Evolutionary conservation across 35 echinoderm and acorn worm genomes (phyloP).

Genomic region (Nesometra sesokonis): DNA sequence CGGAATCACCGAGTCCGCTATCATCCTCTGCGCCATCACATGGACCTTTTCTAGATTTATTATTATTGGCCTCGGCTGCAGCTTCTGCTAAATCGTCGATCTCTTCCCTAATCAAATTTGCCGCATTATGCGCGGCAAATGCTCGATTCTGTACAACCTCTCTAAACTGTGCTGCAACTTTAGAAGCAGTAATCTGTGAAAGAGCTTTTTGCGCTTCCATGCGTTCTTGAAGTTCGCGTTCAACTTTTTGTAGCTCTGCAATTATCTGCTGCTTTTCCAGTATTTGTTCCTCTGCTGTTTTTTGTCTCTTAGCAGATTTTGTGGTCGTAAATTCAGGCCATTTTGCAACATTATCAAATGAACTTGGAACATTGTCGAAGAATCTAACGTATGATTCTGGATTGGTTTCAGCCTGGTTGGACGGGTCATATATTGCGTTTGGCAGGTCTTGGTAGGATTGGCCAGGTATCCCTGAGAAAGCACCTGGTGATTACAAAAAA

Average conservation of each 20-base stretch:
- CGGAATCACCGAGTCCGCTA: neutral
- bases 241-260: constrained; percentile 85
- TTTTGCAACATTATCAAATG: neutral
- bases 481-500: neutral
- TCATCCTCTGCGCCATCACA: neutral
- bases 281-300: constrained; percentile 82
- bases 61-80: neutral
- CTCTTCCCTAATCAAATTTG: neutral
- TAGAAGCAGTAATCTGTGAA: neutral
- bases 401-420: neutral
- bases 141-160: constrained; percentile 38
- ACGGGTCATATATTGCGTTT: neutral
- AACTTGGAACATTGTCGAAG: neutral
- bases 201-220: constrained; percentile 58
- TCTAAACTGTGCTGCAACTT: neutral
- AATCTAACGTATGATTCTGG: neutral
- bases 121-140: neutral
- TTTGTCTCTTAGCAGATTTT: constrained; percentile 27
- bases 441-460: neutral
- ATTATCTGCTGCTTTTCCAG: constrained; percentile 90
- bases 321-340: neutral
- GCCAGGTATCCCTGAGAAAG: neutral
- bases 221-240: constrained; percentile 63
- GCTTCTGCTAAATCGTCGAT: neutral
- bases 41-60: neutral